Conservation (phyloP, 2,113 vertebrate species). For the Chloebia gouldiae region DNA sequence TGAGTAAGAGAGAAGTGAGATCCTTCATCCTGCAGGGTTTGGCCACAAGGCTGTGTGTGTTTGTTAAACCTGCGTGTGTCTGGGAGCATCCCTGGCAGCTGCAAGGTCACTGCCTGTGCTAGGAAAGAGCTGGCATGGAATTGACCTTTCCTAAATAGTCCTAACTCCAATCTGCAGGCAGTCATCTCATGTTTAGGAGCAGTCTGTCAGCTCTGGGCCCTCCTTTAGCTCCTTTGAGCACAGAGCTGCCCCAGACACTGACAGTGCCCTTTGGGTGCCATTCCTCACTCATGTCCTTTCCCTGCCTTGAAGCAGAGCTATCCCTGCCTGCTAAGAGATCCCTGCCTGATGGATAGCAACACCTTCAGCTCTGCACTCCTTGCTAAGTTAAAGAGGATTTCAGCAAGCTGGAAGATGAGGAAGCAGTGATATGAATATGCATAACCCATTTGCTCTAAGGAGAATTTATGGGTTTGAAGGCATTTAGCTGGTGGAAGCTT, state of each 20-base stretch:
- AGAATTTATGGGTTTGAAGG: background rate
- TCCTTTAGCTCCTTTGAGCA: background rate
- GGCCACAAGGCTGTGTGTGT: background rate
- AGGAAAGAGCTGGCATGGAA: background rate
- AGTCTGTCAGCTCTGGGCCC: background rate
- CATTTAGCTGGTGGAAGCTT: background rate
- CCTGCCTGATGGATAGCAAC: background rate
- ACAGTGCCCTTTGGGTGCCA: background rate
- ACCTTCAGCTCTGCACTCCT: background rate
- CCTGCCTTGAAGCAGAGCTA: background rate
- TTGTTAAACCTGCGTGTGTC: accelerated
- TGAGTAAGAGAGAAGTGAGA: background rate
- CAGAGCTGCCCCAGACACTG: background rate
- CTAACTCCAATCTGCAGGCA: background rate
- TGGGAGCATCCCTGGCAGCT: background rate
- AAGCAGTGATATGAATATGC: background rate
- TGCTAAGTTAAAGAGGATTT: background rate
- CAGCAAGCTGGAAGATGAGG: background rate
- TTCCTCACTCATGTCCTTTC: background rate
- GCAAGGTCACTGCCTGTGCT: background rate
- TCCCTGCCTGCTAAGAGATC: background rate
- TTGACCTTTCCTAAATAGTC: background rate
- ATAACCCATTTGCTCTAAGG: background rate
- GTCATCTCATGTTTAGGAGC: background rate
- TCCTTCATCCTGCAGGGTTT: background rate